phyloP scores from a whole-genome alignment of 2,888 invertebrate species.

The Furcula furcula region DNA sequence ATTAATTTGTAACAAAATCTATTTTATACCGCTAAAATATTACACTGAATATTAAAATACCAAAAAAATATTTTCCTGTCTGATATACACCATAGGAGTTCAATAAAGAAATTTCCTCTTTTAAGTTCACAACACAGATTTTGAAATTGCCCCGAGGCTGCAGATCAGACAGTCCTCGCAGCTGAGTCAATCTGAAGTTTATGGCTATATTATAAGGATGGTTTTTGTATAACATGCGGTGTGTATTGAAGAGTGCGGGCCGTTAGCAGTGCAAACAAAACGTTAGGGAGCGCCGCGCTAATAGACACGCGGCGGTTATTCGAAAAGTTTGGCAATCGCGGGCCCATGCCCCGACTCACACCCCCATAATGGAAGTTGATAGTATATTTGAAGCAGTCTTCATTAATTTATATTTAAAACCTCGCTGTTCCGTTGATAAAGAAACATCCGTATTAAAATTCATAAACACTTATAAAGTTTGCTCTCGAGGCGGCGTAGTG shows the following conservation, averaged over 20 bases:
- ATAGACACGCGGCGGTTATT: slow-evolving; percentile 52
- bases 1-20: too few relatives aligned
- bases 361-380: too few relatives aligned
- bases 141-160: slow-evolving; percentile 32
- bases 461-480: neutral
- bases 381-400: too few relatives aligned
- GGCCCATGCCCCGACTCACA: neutral
- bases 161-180: neutral
- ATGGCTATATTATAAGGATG: slow-evolving; percentile 13
- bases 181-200: slow-evolving; percentile 22
- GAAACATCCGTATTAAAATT: neutral
- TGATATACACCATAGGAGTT: too few relatives aligned
- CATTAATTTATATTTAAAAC: too few relatives aligned
- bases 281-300: slow-evolving; percentile 32
- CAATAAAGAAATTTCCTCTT: slow-evolving; percentile 9
- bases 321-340: slow-evolving; percentile 36
- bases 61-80: too few relatives aligned
- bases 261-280: slow-evolving; percentile 14
- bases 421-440: too few relatives aligned
- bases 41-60: too few relatives aligned
- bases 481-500: neutral
- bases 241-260: slow-evolving; percentile 7
- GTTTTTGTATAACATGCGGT: slow-evolving; percentile 4
- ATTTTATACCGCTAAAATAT: too few relatives aligned
- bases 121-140: slow-evolving; percentile 33